These are phyloP conservation scores for Drosophila kohkoa DNA, from an alignment of 1,140 invertebrate genomes.

Conservation along the genomic window DNA sequence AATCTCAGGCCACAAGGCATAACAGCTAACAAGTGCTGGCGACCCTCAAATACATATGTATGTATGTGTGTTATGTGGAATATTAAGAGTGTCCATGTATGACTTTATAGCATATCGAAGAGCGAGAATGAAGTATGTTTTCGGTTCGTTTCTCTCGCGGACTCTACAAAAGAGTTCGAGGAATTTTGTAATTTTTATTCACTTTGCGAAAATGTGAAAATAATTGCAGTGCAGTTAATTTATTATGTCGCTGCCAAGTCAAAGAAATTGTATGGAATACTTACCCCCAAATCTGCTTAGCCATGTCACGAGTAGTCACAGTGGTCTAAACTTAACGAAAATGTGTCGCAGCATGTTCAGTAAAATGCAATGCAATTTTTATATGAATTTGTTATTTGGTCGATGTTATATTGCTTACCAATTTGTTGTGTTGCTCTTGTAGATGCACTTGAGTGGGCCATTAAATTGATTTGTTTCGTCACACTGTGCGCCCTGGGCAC, in stretches of 20 bases:
- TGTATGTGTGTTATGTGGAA: no score
- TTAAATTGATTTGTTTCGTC: slow-evolving; percentile 13
- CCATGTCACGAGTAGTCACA: slow-evolving; percentile 25
- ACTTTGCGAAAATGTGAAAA: slow-evolving; percentile 79
- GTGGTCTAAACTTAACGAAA: background rate
- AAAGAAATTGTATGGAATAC: slow-evolving; percentile 57
- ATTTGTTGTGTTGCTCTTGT: background rate
- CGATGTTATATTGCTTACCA: background rate
- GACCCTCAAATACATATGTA: background rate
- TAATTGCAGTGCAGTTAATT: slow-evolving; percentile 80
- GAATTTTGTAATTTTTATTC: slow-evolving; percentile 75
- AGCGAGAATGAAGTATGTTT: background rate
- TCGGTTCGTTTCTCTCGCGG: slow-evolving; percentile 28
- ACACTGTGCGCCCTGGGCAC: slow-evolving; percentile 40
- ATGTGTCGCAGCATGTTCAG: background rate
- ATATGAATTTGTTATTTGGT: no score
- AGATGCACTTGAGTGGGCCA: background rate
- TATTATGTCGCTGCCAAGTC: slow-evolving; percentile 75
- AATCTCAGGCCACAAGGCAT: slow-evolving; percentile 4
- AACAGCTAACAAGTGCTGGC: background rate
- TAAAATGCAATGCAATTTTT: background rate
- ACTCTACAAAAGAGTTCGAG: slow-evolving; percentile 45
- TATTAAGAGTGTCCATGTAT: no score
- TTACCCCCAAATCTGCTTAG: slow-evolving; percentile 31
- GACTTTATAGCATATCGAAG: no score